Evolutionary conservation across 2,113 vertebrate species (phyloP).

Genomic region (Platysteira castanea): DNA sequence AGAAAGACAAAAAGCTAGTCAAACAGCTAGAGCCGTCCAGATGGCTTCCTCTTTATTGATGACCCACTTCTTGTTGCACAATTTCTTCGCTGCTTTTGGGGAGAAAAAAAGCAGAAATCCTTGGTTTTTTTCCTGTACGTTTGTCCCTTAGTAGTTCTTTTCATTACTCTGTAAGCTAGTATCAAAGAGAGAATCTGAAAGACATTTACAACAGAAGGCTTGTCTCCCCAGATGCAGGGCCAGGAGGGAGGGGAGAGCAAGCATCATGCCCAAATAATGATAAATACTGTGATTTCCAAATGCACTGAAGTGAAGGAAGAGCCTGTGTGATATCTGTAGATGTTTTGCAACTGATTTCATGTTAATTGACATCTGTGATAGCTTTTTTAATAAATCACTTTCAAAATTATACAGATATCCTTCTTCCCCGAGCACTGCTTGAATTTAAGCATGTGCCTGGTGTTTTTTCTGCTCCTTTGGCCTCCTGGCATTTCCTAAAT

Average conservation of each 20-base stretch:
- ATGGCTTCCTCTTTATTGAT: constrained; percentile 26
- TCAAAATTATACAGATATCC: neutral
- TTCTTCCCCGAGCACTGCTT: neutral
- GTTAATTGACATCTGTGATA: neutral
- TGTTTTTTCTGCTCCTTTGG: neutral
- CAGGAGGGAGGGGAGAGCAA: neutral
- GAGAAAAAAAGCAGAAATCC: neutral
- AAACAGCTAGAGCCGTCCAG: neutral
- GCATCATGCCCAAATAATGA: neutral
- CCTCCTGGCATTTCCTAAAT: neutral
- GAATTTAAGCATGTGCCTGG: neutral
- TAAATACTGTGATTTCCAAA: neutral
- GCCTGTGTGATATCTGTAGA: neutral
- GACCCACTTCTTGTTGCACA: neutral
- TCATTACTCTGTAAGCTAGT: neutral
- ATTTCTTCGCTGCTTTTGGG: neutral
- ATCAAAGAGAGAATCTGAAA: neutral
- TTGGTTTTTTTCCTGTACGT: neutral
- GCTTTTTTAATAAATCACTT: neutral
- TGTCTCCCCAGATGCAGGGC: neutral
- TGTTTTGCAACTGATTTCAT: neutral
- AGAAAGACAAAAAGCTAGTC: neutral
- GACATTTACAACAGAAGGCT: neutral
- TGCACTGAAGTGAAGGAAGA: neutral
- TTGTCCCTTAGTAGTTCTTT: neutral